Evolutionary conservation across 2,888 invertebrate genomes (phyloP), one percentile per base, ranked within the genome.

Genomic region (Odontothrips loti): DNA sequence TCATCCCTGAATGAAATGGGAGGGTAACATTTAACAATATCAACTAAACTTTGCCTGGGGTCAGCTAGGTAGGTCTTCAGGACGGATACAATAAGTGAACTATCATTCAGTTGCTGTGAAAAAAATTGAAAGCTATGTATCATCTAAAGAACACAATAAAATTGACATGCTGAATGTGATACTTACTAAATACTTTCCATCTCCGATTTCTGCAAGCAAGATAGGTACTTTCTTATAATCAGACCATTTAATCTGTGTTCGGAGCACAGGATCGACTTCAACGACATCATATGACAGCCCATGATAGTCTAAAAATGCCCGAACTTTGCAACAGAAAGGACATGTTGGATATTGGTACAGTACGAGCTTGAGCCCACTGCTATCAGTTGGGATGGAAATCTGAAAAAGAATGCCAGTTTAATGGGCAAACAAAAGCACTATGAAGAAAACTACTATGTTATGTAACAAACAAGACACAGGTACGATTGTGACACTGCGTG

Each of bases 321-420:
- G 90, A 11, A 94, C 94, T 90, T 98, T 99, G 86, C 97, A 98
- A 88, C 98, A 98, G 87, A 98, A 99, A 0, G 99, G 99, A 86
- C 99, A 99, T 0, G 97, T 97, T 85, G 97, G 95, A 87, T 97
- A 99, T 89, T 99, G 99, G 86, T 95, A 99, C 27, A 99, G 89
- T 0, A 95, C 93, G 79, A 99, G 88, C 84, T 96, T 93, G 82
- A 97, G 88, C 47, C 93, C 92, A 79, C 90, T 90, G 0, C 86
- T 88, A 86, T 95, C 95, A 6, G 89, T 88, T 0, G 92, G 90
- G 86, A 91, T 92, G 17, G 90, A 84, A 81, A 94, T 88, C 92
- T 95, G 85, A 82, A 90, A 90, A 81, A 23, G 80, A 79, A 79
- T 27, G 29, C 47, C 9, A 23, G 12, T 47, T 10, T 43, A 23